Conservation (phyloP, 2,797 vertebrate genomes). For the Ceryle rudis region DNA sequence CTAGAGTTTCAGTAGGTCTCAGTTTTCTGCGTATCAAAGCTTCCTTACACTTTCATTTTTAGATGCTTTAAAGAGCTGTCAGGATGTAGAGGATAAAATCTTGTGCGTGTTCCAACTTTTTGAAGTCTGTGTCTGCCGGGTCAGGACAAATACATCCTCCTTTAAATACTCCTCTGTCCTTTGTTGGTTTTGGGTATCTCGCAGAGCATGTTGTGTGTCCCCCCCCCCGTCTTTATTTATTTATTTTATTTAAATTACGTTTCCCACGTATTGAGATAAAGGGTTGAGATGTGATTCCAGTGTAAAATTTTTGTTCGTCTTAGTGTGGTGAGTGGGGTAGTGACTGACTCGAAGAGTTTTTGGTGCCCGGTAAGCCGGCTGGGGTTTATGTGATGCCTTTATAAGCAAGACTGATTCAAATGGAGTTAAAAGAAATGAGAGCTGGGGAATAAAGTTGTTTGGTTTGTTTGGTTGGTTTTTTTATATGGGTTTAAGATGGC, state of each 20-base stretch:
- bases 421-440: background rate
- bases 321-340: background rate
- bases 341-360: too few relatives aligned
- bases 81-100: background rate
- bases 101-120: rapidly evolving
- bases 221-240: background rate
- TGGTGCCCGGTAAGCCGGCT: background rate
- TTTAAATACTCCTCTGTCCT: background rate
- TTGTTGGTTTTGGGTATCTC: background rate
- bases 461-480: background rate
- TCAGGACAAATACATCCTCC: background rate
- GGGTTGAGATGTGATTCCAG: background rate
- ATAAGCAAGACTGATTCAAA: background rate
- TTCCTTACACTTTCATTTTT: background rate
- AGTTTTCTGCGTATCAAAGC: background rate
- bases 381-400: background rate
- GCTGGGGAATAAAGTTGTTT: background rate
- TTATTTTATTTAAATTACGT: too few relatives aligned
- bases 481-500: background rate
- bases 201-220: background rate
- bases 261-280: background rate
- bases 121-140: background rate
- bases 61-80: background rate
- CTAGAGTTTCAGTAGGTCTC: background rate
- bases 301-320: background rate